A percentile compares a stretch with the other conserved stretches of the same genome.
Conservation (phyloP, 2,888 invertebrate genomes). For the Calameuta pallipes region DNA sequence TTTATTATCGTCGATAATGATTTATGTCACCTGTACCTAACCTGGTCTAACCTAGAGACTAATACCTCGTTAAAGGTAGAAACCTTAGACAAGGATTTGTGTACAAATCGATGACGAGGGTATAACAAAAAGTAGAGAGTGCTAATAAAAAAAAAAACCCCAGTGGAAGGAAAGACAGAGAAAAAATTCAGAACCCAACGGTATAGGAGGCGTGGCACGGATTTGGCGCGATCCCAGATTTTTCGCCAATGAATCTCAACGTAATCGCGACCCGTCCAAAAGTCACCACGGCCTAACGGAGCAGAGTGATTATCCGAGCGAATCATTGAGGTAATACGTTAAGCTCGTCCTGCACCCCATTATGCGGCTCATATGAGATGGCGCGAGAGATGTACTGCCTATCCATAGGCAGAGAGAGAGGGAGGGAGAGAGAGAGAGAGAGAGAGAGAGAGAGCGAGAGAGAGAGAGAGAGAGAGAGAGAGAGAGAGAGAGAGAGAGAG, state of each 20-base stretch:
- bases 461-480: neutral
- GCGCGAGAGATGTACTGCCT: slow-evolving; percentile 23
- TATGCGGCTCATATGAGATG: slow-evolving; percentile 21
- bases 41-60: too few species aligned
- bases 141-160: too few species aligned
- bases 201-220: neutral
- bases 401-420: neutral
- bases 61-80: too few species aligned
- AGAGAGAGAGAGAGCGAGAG: neutral
- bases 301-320: slow-evolving; percentile 4
- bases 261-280: slow-evolving; percentile 1
- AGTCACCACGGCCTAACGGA: slow-evolving; percentile 4
- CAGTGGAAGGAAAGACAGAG: too few species aligned
- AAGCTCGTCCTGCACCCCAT: slow-evolving; percentile 16
- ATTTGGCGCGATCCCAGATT: neutral
- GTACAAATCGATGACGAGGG: too few species aligned
- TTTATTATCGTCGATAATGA: too few species aligned
- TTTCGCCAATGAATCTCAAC: slow-evolving; percentile 3
- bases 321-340: slow-evolving; percentile 8
- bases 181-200: too few species aligned
- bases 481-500: neutral
- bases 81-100: too few species aligned
- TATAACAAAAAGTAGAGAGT: too few species aligned
- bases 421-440: neutral
- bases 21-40: too few species aligned